Conservation (phyloP, 2,797 vertebrate species). For the Rhynchonycteris naso region DNA sequence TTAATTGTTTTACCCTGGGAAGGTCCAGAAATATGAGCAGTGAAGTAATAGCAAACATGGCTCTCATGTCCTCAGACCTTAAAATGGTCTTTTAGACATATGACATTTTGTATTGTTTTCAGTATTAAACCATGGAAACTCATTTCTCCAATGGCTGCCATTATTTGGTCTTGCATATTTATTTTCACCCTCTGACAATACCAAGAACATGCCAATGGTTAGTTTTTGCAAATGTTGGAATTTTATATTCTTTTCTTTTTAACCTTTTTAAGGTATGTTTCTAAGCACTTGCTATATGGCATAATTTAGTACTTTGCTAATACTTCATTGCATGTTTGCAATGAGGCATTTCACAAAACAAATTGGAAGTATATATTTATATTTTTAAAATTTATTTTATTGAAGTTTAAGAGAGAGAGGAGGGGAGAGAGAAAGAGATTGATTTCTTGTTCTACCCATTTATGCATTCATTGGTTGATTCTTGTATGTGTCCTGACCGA, state of each 20-base stretch:
- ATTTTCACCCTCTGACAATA: neutral
- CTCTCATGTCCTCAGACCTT: neutral
- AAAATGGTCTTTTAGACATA: neutral
- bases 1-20: neutral
- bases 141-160: neutral
- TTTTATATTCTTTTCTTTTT: neutral
- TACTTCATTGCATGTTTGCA: neutral
- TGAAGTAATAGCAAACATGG: neutral
- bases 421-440: too few relatives aligned
- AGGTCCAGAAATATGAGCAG: neutral
- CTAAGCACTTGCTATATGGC: neutral
- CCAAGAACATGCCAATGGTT: neutral
- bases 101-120: neutral
- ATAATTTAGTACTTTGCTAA: neutral
- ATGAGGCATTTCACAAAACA: slow-evolving; percentile 32
- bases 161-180: neutral
- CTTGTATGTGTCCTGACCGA: too few relatives aligned
- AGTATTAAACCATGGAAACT: neutral
- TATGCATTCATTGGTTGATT: too few relatives aligned
- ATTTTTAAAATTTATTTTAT: too few relatives aligned
- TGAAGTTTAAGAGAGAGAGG: too few relatives aligned
- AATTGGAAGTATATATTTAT: neutral
- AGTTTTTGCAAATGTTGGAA: neutral
- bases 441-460: too few relatives aligned
- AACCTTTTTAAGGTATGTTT: neutral